phyloP scores from a whole-genome alignment of 2,888 invertebrate genomes.

The Rambutsinella grinnellia region DNA sequence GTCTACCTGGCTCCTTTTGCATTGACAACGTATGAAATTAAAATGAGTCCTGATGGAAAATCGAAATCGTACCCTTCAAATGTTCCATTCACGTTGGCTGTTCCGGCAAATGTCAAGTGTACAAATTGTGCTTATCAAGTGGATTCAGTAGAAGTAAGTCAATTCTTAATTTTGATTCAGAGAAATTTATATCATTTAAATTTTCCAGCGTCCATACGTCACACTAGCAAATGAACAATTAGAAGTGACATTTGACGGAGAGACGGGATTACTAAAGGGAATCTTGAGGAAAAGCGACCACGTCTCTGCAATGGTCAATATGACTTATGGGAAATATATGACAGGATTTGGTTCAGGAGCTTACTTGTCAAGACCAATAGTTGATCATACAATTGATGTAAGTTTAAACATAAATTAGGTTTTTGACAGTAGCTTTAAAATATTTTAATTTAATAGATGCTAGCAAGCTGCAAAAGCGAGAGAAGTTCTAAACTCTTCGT shows the following conservation, averaged over 20 bases:
- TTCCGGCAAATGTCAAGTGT: conserved; percentile 20
- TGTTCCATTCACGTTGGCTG: neutral
- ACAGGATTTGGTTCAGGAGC: conserved; percentile 32
- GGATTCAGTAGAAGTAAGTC: conserved; percentile 24
- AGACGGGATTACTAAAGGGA: conserved; percentile 11
- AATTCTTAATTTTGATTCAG: too few species aligned
- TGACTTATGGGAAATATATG: conserved; percentile 28
- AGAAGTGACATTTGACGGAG: conserved; percentile 17
- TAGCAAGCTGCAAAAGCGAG: neutral
- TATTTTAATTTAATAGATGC: neutral
- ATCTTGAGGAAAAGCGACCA: conserved; percentile 17
- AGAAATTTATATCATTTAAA: too few species aligned
- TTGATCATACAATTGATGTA: conserved; percentile 10
- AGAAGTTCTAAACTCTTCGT: conserved; percentile 21
- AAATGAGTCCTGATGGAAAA: conserved; percentile 16
- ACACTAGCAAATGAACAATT: conserved; percentile 23
- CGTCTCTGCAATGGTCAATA: conserved; percentile 1
- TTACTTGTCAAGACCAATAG: conserved; percentile 23
- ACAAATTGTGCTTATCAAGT: conserved; percentile 40
- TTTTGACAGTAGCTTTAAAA: neutral
- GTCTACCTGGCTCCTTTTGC: conserved; percentile 84
- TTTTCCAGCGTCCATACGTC: conserved; percentile 12
- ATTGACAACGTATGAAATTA: conserved; percentile 74
- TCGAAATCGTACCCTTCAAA: conserved; percentile 2
- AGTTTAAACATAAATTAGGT: neutral